Base-by-base conservation (phyloP, 2,888 invertebrate species). In the Gasteruption jaculator region DNA sequence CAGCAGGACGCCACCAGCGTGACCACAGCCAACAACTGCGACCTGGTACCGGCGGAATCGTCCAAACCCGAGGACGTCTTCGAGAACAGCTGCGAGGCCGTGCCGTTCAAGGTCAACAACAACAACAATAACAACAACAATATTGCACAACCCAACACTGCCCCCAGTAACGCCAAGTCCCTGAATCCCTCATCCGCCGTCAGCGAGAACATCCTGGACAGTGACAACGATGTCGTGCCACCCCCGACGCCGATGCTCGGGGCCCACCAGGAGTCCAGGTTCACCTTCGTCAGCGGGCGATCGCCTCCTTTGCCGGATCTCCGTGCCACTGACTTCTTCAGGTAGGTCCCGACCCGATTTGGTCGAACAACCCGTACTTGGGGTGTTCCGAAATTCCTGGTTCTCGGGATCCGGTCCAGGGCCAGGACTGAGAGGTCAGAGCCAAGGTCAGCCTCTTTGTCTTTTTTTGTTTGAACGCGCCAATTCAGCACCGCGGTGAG, bases 221-320 rank as follows among this genome's bases (percentile, higher is more conserved):
- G 46, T 21, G 51, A 47, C 30, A 49, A 45, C 20, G 51, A 47
- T 27, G 58, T 62, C 26, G 67, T 66, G 14, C 74, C 76, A 0
- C 74, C 76, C 1, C 74, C 76, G 0, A 77, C 67, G n/a, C 66
- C 68, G 3, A 43, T 68, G 29, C 29, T 61, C n/a, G 64, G 65
- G 3, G 53, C 60, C 3, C 60, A 65, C 21, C 65, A 79, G 26
- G 79, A 79, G 47, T 76, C 75, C 0, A 80, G 79, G 61, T 81
- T 83, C 54, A 78, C 77, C 16, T 75, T 76, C 48, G 65, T 68
- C 26, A 58, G 69, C 15, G 63, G 77, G 54, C 77, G 80, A 68
- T 81, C 81, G 44, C 78, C 80, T 21, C 78, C 79, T 33, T 71
- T 79, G 45, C 80, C 81, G 29, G 79, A 81, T 65, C 68, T 82